A percentile compares a stretch with the other conserved stretches of the same genome.
Evolutionary conservation across 2,888 invertebrate species (phyloP).

Genomic region (Buathra laborator): DNA sequence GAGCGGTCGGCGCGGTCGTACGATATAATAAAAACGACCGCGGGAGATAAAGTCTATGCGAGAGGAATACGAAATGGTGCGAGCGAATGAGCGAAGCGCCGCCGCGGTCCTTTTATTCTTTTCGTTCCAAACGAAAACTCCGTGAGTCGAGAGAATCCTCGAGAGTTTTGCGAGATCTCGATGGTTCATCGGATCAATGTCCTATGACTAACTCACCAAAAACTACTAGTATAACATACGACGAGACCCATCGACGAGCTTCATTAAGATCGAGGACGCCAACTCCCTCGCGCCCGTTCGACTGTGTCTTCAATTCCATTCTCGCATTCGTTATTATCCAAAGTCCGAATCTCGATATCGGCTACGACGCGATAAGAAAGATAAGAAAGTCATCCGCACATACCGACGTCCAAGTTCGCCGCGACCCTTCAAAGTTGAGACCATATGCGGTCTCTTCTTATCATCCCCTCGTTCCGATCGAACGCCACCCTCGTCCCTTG

Average conservation of each 20-base stretch:
- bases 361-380: constrained; percentile 77
- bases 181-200: constrained; percentile 65
- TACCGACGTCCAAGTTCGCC: constrained; percentile 74
- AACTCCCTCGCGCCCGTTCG: constrained; percentile 36
- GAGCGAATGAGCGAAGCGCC: constrained; percentile 54
- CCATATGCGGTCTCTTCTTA: constrained; percentile 80
- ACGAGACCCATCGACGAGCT: constrained; percentile 70
- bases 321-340: constrained; percentile 72
- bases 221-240: constrained; percentile 27
- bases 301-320: constrained; percentile 70
- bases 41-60: constrained; percentile 78
- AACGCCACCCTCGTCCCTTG: background rate
- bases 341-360: constrained; percentile 78
- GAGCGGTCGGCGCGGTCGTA: constrained; percentile 70
- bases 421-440: constrained; percentile 74
- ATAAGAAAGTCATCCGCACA: constrained; percentile 79
- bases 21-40: constrained; percentile 69
- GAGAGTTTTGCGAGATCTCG: constrained; percentile 51
- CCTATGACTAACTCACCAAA: constrained; percentile 71
- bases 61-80: constrained; percentile 83
- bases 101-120: constrained; percentile 32
- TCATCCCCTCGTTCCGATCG: constrained; percentile 68
- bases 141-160: constrained; percentile 9
- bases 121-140: constrained; percentile 32
- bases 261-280: constrained; percentile 81